Evolutionary conservation across 1,140 invertebrate genomes (phyloP).

Genomic region (Mamestra configurata): DNA sequence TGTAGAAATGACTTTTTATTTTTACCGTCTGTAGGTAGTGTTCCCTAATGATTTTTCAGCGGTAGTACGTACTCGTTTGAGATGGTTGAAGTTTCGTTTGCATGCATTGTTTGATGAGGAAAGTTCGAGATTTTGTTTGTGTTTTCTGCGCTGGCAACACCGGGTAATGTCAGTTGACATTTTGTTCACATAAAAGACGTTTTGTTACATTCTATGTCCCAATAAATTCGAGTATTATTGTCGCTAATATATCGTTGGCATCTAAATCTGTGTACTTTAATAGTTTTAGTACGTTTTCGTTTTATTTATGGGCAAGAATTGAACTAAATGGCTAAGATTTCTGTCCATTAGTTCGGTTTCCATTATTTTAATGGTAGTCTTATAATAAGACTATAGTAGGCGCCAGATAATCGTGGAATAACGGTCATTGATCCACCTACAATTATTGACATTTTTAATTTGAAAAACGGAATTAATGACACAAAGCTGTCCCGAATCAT

Average conservation of each 20-base stretch:
- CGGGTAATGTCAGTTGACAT: conserved; percentile 25
- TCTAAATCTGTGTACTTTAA: conserved; percentile 23
- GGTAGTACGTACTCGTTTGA: conserved; percentile 8
- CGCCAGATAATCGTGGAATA: too few relatives aligned
- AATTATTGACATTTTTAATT: too few relatives aligned
- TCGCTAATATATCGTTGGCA: conserved; percentile 29
- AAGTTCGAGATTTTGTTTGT: conserved; percentile 27
- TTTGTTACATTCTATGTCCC: conserved; percentile 27
- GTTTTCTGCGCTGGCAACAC: conserved; percentile 27
- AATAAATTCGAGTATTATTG: conserved; percentile 19
- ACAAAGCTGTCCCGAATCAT: too few relatives aligned
- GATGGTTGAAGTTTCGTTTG: conserved; percentile 25
- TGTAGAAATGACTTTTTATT: conserved; percentile 80
- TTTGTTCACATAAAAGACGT: conserved; percentile 10
- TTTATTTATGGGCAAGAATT: conserved; percentile 20
- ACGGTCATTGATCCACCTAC: too few relatives aligned
- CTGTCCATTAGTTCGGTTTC: conserved; percentile 9
- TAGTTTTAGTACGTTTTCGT: conserved; percentile 4
- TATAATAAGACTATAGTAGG: too few relatives aligned
- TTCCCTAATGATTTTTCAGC: conserved; percentile 66
- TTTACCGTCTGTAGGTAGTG: conserved; percentile 67
- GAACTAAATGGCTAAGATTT: conserved; percentile 28
- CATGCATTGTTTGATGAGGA: conserved; percentile 31
- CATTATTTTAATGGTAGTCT: conserved; percentile 4
- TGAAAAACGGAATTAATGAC: too few relatives aligned